phyloP scores from a whole-genome alignment of 2,888 invertebrate genomes.

The Oligia fasciuncula region DNA sequence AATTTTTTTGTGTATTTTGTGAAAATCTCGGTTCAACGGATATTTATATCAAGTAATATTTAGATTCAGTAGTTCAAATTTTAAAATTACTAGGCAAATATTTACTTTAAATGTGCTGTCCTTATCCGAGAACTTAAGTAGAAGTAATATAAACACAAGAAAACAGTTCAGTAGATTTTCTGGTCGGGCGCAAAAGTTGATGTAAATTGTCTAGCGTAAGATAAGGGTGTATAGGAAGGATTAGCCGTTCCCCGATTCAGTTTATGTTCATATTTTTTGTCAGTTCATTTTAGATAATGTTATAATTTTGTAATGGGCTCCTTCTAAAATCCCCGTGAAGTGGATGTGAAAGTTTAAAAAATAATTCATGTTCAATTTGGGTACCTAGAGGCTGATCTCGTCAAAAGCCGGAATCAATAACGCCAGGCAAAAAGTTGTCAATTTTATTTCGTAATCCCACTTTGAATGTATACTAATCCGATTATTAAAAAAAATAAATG shows the following conservation, averaged over 20 bases:
- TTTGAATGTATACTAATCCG: neutral
- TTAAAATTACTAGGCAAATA: neutral
- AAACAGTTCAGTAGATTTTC: neutral
- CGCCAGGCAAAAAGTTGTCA: neutral
- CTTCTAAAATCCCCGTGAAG: too few relatives aligned
- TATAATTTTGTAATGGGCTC: neutral
- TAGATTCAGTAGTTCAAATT: neutral
- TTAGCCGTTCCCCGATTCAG: neutral
- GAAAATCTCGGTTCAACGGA: neutral
- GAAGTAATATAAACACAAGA: conserved; percentile 49
- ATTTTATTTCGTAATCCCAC: neutral
- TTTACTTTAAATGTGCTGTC: neutral
- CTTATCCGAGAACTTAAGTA: neutral
- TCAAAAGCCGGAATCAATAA: neutral
- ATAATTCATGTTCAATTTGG: neutral
- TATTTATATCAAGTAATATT: neutral
- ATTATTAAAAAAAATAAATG: too few relatives aligned
- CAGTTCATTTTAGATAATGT: neutral
- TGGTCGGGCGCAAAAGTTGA: conserved; percentile 5
- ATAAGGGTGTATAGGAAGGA: conserved; percentile 8
- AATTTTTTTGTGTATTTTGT: neutral
- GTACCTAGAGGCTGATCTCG: neutral
- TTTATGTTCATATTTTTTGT: neutral
- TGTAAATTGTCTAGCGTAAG: neutral
- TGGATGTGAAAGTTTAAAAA: neutral